Evolutionary conservation across 2,888 invertebrate genomes (phyloP), one percentile per base, ranked within the genome.

Genomic region (Mythimna ferrago): DNA sequence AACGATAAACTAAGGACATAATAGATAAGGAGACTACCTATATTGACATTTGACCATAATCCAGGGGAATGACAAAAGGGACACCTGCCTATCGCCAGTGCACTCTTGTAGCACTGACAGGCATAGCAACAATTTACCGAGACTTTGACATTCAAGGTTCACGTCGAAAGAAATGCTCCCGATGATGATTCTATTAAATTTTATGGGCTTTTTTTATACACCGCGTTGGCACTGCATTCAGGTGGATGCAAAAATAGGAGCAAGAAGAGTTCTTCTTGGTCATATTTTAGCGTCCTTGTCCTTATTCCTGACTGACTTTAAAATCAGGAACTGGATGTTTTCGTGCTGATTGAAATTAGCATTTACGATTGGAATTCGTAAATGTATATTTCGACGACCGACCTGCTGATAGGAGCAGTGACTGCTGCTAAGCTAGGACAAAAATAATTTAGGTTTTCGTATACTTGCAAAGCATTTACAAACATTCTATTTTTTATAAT

Each of bases 401-500:
- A 68, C 48, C 56, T 60, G 19, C n/a, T 48, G 41, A 51, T 62
- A 19, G 41, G 6, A 51, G 14, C 19, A n/a, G 14, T 48, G 5
- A 48, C 10, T 16, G 7, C 44, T 63, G 14, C 19, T 63, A 53
- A 35, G 26, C 38, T 54, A 11, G 14, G 14, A 38, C 44, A 62
- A 44, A 51, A 53, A 62, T 53, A 53, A 53, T 53, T 56, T 75
- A 57, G 77, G 35, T 61, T 64, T 48, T 76, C 63, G 10, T 32
- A 44, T 16, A 58, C 6, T 16, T 48, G 44, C 21, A 66, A 66
- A 80, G 69, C 51, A 77, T 77, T 81, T 48, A 56, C n/a, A 76
- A 77, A 83, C 76, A 77, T 81, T 78, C 77, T 85, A 87, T 85
- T 88, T 89, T 87, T 81, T 84, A 78, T 83, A 78, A 84, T 87